A percentile compares a stretch with the other conserved stretches of the same genome.
Conservation (phyloP, 2,113 vertebrate genomes). For the Elachura formosa region DNA sequence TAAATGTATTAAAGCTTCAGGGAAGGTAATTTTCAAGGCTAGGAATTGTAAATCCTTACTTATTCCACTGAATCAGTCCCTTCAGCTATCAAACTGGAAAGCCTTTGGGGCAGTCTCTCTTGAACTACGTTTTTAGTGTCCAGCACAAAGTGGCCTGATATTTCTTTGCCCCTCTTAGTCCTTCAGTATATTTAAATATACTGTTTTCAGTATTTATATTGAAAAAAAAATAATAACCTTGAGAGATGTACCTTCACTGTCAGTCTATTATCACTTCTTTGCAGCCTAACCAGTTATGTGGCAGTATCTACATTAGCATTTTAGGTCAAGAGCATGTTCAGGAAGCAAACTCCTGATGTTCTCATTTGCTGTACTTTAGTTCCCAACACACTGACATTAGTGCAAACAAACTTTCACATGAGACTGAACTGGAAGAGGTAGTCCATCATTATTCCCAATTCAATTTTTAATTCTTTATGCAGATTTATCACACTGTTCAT, state of each 20-base stretch:
- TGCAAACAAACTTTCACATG: background rate
- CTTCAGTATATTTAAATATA: background rate
- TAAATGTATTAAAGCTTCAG: background rate
- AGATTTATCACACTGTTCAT: background rate
- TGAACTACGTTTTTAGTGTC: background rate
- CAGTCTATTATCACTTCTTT: background rate
- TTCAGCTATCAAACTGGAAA: background rate
- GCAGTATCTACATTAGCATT: background rate
- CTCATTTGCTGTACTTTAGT: background rate
- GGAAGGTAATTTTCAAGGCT: constrained; percentile 4
- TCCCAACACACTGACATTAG: background rate
- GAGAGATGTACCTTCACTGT: background rate
- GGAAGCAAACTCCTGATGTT: background rate
- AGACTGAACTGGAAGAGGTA: background rate
- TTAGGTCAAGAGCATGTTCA: background rate
- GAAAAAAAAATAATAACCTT: background rate
- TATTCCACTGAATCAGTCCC: background rate
- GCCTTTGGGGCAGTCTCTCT: background rate
- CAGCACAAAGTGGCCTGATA: background rate
- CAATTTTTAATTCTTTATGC: background rate
- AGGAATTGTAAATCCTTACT: background rate
- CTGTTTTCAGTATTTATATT: background rate
- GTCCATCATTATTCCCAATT: background rate
- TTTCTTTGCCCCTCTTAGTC: background rate
- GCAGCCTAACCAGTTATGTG: background rate